Evolutionary conservation across 2,797 vertebrate genomes (phyloP).

Genomic region (Cetoscarus ocellatus): DNA sequence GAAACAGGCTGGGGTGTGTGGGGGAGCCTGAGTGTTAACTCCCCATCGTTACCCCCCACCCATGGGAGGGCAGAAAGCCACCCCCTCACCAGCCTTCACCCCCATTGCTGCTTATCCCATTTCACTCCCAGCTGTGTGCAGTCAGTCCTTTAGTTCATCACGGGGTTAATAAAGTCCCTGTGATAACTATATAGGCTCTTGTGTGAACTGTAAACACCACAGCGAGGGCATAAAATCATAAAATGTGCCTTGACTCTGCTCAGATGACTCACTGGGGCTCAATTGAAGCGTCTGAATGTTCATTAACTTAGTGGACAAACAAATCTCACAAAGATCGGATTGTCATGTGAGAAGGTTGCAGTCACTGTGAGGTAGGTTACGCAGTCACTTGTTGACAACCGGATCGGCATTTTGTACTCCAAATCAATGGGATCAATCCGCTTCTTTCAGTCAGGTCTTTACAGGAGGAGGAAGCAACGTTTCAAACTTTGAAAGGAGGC

Average conservation of each 20-base stretch:
- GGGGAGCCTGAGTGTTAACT: slow-evolving; percentile 72
- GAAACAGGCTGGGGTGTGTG: slow-evolving; percentile 77
- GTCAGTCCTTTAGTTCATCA: slow-evolving; percentile 48
- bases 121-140: slow-evolving; percentile 69
- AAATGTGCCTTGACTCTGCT: slow-evolving; percentile 9
- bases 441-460: slow-evolving; percentile 42
- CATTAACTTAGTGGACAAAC: slow-evolving; percentile 26
- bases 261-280: slow-evolving; percentile 6
- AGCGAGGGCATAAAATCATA: not conserved
- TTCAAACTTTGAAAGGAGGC: slow-evolving; percentile 45
- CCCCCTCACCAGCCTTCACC: slow-evolving; percentile 71
- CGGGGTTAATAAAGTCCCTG: slow-evolving; percentile 26
- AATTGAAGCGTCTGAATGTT: slow-evolving; percentile 5
- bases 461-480: slow-evolving; percentile 48
- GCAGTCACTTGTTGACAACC: slow-evolving; percentile 56
- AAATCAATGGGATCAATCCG: slow-evolving; percentile 50
- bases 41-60: slow-evolving; percentile 72
- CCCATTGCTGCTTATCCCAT: slow-evolving; percentile 67
- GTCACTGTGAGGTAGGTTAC: slow-evolving; percentile 36
- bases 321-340: slow-evolving; percentile 19
- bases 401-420: slow-evolving; percentile 28
- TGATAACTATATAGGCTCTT: slow-evolving; percentile 43
- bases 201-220: slow-evolving; percentile 27
- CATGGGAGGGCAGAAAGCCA: slow-evolving; percentile 83
- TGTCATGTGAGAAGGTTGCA: slow-evolving; percentile 37